phyloP scores from a whole-genome alignment of 1,140 invertebrate genomes.

The Stegodyphus dumicola region DNA sequence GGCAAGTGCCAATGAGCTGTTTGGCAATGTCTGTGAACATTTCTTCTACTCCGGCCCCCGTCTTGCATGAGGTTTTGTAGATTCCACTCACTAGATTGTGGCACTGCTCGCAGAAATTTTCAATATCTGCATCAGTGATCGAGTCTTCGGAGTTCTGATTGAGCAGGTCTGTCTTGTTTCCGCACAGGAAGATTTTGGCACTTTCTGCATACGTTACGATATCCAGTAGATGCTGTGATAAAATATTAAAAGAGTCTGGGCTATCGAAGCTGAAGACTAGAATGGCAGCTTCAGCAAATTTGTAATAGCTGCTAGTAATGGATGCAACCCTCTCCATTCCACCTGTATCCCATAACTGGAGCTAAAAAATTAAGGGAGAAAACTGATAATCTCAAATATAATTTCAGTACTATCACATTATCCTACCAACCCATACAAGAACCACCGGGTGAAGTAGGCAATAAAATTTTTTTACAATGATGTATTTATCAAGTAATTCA shows the following conservation, averaged over 20 bases:
- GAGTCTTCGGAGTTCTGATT: constrained; percentile 66
- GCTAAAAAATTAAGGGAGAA: constrained; percentile 69
- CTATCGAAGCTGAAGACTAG: constrained; percentile 91
- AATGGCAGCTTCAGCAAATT: constrained; percentile 91
- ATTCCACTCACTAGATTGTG: constrained; percentile 88
- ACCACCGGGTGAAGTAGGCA: no score
- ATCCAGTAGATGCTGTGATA: constrained; percentile 89
- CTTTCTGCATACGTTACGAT: constrained; percentile 93
- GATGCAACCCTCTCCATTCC: constrained; percentile 93
- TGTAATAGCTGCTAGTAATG: constrained; percentile 93
- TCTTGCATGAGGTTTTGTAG: constrained; percentile 92
- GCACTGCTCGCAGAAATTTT: constrained; percentile 92
- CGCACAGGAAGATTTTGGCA: constrained; percentile 92
- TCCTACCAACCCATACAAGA: no score
- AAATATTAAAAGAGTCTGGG: constrained; percentile 88
- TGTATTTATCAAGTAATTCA: no score
- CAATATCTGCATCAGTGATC: constrained; percentile 89
- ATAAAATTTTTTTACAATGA: no score
- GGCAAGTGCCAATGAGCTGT: constrained; percentile 50
- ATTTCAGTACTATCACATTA: no score
- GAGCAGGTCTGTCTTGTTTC: constrained; percentile 87
- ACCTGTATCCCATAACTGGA: constrained; percentile 93
- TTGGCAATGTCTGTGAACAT: constrained; percentile 65
- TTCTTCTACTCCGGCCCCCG: constrained; percentile 64
- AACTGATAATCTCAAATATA: no score